These are phyloP conservation scores for Ophion ventricosus DNA, from an alignment of 2,888 invertebrate genomes.

Conservation along the genomic window DNA sequence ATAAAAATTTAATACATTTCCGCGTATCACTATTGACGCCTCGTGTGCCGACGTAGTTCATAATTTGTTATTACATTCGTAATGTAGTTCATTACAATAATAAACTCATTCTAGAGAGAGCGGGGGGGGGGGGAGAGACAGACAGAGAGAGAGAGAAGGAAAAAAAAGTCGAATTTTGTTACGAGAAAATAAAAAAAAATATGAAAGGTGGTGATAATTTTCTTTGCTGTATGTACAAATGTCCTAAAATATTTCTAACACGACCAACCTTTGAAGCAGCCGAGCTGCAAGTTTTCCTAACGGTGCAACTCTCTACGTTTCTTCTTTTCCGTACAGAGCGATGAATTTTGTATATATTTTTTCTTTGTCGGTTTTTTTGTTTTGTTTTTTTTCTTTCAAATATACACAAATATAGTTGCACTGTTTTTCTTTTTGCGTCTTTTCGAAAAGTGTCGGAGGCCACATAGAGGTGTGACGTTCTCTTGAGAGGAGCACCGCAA, in stretches of 20 bases:
- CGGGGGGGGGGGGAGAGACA: neutral
- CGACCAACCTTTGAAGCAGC: neutral
- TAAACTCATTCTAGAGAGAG: conserved; percentile 62
- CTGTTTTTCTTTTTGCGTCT: conserved; percentile 74
- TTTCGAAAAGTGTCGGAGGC: conserved; percentile 65
- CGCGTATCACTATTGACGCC: conserved; percentile 50
- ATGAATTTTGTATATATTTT: conserved; percentile 76
- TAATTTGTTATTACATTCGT: conserved; percentile 73
- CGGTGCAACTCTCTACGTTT: neutral
- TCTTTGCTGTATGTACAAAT: conserved; percentile 8
- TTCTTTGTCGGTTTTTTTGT: no score
- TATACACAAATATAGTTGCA: conserved; percentile 80
- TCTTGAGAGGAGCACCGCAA: conserved; percentile 50
- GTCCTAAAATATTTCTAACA: neutral
- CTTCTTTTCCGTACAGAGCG: conserved; percentile 62
- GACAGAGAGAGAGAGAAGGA: neutral
- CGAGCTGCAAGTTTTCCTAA: neutral
- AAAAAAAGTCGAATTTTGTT: conserved; percentile 64
- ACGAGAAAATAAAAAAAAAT: conserved; percentile 63
- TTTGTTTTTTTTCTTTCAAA: conserved; percentile 72
- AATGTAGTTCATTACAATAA: conserved; percentile 65
- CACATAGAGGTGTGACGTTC: conserved; percentile 60
- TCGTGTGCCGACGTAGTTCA: conserved; percentile 60
- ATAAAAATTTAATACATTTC: neutral
- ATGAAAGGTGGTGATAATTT: conserved; percentile 51